Evolutionary conservation across 2,797 vertebrate genomes (phyloP), one percentile per base, ranked within the genome.

Genomic region (Sebastes wilsoni): DNA sequence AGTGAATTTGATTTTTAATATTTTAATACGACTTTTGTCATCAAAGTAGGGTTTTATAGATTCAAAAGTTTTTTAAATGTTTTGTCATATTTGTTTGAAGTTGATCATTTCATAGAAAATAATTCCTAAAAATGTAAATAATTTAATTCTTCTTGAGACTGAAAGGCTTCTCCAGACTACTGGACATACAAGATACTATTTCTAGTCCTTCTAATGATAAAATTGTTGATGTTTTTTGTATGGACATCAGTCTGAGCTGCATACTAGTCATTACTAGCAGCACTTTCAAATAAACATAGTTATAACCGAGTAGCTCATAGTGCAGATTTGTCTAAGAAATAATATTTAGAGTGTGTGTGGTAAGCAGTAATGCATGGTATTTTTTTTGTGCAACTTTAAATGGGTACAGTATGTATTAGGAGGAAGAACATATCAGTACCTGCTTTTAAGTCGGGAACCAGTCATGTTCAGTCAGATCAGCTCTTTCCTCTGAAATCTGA

Each of bases 391-490:
- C 12, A 36, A 12, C 54, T 22, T 28, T 46, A 18, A 28, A 6
- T 20, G 3, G 13, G 42, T 18, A 18, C 0, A 0, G 1, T 32
- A 10, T 71, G 13, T 4, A 22, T 18, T 64, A 30, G 0, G 13
- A 65, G 23, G 8, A 32, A 27, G 7, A 54, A 55, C 25, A 38
- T 3, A 55, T 27, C 16, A 49, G 9, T 6, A 32, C 20, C 18
- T 54, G 18, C 16, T 22, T 55, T 27, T 25, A 8, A 66, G 20
- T 8, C 10, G 52, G 13, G 22, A 32, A 55, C 46, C 22, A 52
- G 36, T 30, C 20, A 14, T 4, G 25, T 34, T 34, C 4, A 30
- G 7, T 75, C 3, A 34, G 20, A 65, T 78, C 4, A 62, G 3
- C 5, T 8, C 5, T 55, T 23, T 66, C 5, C 5, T 59, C n/a